Conservation (phyloP, 2,113 vertebrate genomes). For the Pelusios castaneus region DNA sequence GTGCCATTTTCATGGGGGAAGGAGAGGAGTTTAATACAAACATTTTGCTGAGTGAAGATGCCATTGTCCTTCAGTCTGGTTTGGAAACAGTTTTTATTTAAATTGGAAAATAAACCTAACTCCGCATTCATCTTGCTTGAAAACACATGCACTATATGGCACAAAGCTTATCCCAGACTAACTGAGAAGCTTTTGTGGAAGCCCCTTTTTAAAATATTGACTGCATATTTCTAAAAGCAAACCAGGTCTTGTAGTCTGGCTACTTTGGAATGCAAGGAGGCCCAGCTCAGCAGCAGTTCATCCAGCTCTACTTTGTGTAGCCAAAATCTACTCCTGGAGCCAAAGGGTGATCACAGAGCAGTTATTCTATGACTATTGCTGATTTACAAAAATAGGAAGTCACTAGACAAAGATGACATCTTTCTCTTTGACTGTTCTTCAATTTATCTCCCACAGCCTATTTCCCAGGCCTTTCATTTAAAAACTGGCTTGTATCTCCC, state of each 20-base stretch:
- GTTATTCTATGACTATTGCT: background rate
- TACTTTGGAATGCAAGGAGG: background rate
- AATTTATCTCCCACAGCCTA: constrained; percentile 35
- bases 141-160: background rate
- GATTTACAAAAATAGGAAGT: constrained; percentile 37
- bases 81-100: background rate
- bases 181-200: background rate
- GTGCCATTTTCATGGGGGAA: background rate
- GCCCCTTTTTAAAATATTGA: background rate
- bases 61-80: background rate
- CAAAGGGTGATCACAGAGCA: background rate
- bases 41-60: background rate
- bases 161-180: background rate
- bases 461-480: constrained; percentile 28
- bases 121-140: background rate
- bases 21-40: background rate
- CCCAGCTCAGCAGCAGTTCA: background rate
- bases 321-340: constrained; percentile 23
- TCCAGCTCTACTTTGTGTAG: background rate
- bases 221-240: background rate
- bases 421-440: constrained; percentile 20
- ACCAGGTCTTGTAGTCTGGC: background rate
- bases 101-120: background rate
- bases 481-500: constrained; percentile 5
- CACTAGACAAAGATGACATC: background rate